phyloP scores from a whole-genome alignment of 2,888 invertebrate genomes.

The Acanthococcus lagerstroemiae region DNA sequence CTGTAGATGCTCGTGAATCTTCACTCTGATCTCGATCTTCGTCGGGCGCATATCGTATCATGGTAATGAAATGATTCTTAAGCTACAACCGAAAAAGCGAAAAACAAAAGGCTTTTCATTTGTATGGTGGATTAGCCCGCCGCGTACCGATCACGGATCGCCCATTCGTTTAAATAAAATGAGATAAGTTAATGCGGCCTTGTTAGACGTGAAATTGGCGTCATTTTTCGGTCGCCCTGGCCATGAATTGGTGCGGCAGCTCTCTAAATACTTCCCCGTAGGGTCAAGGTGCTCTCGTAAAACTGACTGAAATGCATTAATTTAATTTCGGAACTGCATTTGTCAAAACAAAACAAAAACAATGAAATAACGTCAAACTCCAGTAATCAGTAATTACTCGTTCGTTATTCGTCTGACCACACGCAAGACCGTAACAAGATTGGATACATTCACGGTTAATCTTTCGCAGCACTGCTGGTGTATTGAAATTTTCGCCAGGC shows the following conservation, averaged over 20 bases:
- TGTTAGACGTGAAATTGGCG: too few relatives aligned
- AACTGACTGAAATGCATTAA: conserved; percentile 13
- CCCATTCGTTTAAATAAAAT: too few relatives aligned
- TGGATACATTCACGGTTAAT: conserved; percentile 17
- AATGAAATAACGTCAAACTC: conserved; percentile 15
- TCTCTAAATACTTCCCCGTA: conserved; percentile 22
- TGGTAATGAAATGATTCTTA: too few relatives aligned
- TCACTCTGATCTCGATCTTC: too few relatives aligned
- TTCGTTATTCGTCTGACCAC: conserved; percentile 22
- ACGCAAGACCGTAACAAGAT: conserved; percentile 16
- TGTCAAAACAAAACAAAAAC: conserved; percentile 1
- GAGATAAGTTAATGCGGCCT: background rate
- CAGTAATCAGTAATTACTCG: conserved; percentile 7
- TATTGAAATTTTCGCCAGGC: background rate
- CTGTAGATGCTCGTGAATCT: too few relatives aligned
- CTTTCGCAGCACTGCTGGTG: background rate
- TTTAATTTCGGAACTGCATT: conserved; percentile 17
- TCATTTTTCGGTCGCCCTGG: conserved; percentile 8
- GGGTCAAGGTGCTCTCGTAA: conserved; percentile 22
- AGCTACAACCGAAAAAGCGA: too few relatives aligned
- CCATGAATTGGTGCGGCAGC: conserved; percentile 12
- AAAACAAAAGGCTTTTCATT: too few relatives aligned
- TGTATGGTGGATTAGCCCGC: too few relatives aligned
- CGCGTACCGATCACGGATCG: too few relatives aligned
- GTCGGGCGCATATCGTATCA: too few relatives aligned